These are phyloP conservation scores for Aphrophora alni DNA, from an alignment of 2,888 invertebrate species.

Conservation along the genomic window DNA sequence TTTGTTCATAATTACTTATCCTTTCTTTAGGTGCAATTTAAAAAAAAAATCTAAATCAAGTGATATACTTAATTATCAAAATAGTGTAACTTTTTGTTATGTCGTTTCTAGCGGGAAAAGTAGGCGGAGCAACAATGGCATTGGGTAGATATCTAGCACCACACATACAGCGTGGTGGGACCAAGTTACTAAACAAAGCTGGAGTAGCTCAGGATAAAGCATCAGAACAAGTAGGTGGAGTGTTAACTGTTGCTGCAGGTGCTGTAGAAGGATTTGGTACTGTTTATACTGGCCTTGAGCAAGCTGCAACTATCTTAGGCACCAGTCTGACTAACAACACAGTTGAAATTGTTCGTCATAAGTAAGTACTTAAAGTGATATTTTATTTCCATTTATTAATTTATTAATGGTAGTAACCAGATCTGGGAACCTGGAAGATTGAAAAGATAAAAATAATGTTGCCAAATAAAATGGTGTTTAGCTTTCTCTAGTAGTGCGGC, in stretches of 20 bases:
- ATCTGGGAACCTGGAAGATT: too few relatives aligned
- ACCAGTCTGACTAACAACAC: slow-evolving; percentile 72
- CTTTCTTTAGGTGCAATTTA: too few relatives aligned
- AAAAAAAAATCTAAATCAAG: too few relatives aligned
- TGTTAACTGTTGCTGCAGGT: slow-evolving; percentile 72
- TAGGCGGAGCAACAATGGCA: slow-evolving; percentile 71
- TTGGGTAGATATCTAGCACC: slow-evolving; percentile 73
- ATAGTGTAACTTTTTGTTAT: too few relatives aligned
- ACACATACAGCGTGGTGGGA: slow-evolving; percentile 69
- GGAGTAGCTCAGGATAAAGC: slow-evolving; percentile 64
- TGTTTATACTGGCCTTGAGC: slow-evolving; percentile 73
- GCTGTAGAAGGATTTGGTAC: slow-evolving; percentile 74
- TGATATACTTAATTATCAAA: too few relatives aligned
- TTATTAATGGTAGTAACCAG: too few relatives aligned
- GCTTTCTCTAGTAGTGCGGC: too few relatives aligned
- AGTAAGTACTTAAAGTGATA: slow-evolving; percentile 59
- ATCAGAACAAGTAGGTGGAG: slow-evolving; percentile 63
- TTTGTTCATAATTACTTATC: too few relatives aligned
- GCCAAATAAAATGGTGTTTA: too few relatives aligned
- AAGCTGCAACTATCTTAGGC: slow-evolving; percentile 71
- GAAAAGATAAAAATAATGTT: too few relatives aligned
- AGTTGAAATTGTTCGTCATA: slow-evolving; percentile 74
- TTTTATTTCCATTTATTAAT: too few relatives aligned
- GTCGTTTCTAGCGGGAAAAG: slow-evolving; percentile 60
- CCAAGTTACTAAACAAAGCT: slow-evolving; percentile 64